Evolutionary conservation across 2,113 vertebrate species (phyloP).

Genomic region (Diphyllodes magnificus): DNA sequence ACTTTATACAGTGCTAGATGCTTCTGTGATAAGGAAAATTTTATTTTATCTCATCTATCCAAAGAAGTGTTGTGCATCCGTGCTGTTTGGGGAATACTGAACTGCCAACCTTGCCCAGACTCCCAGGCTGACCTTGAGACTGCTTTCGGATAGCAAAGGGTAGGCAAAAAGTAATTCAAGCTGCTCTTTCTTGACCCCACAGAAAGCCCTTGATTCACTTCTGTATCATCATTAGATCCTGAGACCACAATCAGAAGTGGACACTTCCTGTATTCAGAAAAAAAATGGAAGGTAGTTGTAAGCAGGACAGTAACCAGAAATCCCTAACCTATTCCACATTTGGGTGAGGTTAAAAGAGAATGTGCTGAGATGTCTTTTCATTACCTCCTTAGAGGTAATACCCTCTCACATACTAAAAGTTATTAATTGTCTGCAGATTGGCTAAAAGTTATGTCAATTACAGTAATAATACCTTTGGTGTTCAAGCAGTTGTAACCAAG

Average conservation of each 20-base stretch:
- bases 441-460: background rate
- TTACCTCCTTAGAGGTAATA: background rate
- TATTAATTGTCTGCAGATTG: background rate
- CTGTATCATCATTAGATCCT: background rate
- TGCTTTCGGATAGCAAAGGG: background rate
- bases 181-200: background rate
- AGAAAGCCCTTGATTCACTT: background rate
- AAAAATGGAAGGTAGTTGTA: background rate
- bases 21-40: background rate
- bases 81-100: background rate
- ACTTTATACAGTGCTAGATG: background rate
- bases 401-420: background rate
- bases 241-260: background rate
- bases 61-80: background rate
- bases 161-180: background rate
- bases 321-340: background rate
- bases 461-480: background rate
- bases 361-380: background rate
- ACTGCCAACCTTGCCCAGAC: background rate
- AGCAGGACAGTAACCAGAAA: background rate
- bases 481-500: background rate
- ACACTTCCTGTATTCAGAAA: background rate
- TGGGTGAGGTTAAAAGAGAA: background rate
- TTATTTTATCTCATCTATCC: background rate
- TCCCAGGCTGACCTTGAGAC: background rate